Conservation (phyloP, 2,113 vertebrate species). For the Myanophis thanlyinensis region DNA sequence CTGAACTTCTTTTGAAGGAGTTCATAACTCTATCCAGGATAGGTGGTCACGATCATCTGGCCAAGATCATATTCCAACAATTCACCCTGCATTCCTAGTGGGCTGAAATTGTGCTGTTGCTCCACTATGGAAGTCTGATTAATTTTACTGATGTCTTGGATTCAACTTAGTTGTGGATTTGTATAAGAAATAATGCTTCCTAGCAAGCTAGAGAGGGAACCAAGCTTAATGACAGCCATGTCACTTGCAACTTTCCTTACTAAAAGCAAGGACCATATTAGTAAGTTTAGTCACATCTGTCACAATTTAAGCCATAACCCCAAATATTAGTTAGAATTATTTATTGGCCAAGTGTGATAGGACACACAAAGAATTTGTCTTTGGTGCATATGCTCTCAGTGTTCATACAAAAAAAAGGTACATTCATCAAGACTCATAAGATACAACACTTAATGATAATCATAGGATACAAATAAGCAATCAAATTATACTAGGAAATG, state of each 20-base stretch:
- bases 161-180: not conserved
- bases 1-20: not conserved
- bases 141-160: not conserved
- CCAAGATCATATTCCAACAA: not conserved
- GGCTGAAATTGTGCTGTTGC: not conserved
- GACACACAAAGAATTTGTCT: too few relatives aligned
- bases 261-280: not conserved
- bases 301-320: not conserved
- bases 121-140: not conserved
- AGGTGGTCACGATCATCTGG: not conserved
- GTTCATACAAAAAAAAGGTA: too few relatives aligned
- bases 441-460: too few relatives aligned
- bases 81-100: not conserved
- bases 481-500: too few relatives aligned
- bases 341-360: too few relatives aligned
- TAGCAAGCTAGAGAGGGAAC: not conserved
- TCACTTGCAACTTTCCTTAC: not conserved
- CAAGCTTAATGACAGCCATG: not conserved
- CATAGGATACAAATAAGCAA: too few relatives aligned
- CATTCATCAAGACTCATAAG: too few relatives aligned
- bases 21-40: not conserved
- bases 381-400: too few relatives aligned
- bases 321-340: too few relatives aligned
- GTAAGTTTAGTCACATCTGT: not conserved
- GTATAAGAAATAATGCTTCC: not conserved